Base-by-base conservation (phyloP, 1,140 invertebrate species). In the Tachypleus tridentatus region DNA sequence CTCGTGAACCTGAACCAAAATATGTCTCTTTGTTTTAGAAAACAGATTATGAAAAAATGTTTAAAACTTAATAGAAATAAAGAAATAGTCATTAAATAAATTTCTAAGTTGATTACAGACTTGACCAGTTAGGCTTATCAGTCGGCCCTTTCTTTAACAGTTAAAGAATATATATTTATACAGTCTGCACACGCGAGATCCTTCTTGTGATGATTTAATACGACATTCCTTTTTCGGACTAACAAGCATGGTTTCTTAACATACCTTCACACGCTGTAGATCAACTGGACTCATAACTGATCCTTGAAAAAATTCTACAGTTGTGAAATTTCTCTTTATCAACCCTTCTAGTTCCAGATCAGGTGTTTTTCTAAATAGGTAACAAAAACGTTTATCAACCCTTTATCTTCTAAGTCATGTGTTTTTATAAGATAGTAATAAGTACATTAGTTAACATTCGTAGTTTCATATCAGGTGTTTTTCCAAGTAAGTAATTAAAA, bases 1-100 rank as follows among this genome's bases (percentile, higher is more conserved):
- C 85, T 97, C 91, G 76, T 97, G 93, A 69, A 98, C 93, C 94
- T 98, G 29, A 29, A 29, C 29, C 29, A 29, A 29, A 29, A 29
- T 29, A 29, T 29, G 29, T 29, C 29, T 1, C 29, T 29, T 29
- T 29, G 29, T 29, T 29, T 29, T 29, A 29, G 29, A 29, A 29
- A 29, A 29, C 2, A 29, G 29, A 29, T 29, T 29, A 29, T 29
- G 29, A 29, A 29, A 29, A 29, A 29, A 29, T 29, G 29, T 29
- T 29, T 29, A 29, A 29, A 29, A 29, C 29, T 29, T 29, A 29
- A 29, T 29, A 29, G 29, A 29, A 29, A 29, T 29, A 29, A 29
- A 29, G 29, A 29, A 29, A 29, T 29, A 29, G 29, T 29, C 29
- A 29, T 29, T 29, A 29, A 29, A 29, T 29, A 29, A 29, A 29